Percentiles rank a stretch among this genome's conserved stretches.
These are phyloP conservation scores for Anthophora plumipes DNA, from an alignment of 2,888 invertebrate species.

Conservation along the genomic window DNA sequence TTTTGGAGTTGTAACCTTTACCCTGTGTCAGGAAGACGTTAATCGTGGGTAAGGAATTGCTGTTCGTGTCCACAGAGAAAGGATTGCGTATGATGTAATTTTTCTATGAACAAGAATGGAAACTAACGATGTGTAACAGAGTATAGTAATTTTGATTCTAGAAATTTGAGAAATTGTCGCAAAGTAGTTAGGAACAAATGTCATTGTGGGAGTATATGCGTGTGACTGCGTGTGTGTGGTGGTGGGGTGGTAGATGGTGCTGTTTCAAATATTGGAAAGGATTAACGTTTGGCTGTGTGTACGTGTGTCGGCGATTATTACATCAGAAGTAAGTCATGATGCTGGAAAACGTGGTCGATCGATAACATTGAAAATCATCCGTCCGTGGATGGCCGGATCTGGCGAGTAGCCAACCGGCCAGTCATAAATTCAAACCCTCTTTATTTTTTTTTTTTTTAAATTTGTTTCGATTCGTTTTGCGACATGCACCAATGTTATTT, in stretches of 20 bases:
- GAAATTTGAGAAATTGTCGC: neutral
- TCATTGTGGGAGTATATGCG: neutral
- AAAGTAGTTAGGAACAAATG: neutral
- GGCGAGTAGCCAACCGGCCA: constrained; percentile 59
- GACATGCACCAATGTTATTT: neutral
- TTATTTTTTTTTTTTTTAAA: constrained; percentile 26
- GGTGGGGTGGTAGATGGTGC: neutral
- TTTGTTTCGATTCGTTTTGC: constrained; percentile 5
- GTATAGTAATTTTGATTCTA: neutral
- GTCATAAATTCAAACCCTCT: constrained; percentile 51
- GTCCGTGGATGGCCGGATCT: constrained; percentile 53
- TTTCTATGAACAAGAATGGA: neutral
- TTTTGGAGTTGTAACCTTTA: constrained; percentile 13
- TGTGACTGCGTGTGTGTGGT: neutral
- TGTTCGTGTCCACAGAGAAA: neutral
- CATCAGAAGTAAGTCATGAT: constrained; percentile 66
- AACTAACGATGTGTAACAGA: neutral
- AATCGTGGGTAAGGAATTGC: neutral
- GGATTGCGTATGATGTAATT: constrained; percentile 29
- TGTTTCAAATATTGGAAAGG: constrained; percentile 8
- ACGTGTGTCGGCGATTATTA: constrained; percentile 52
- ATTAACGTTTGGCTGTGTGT: constrained; percentile 29
- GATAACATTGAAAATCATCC: constrained; percentile 73
- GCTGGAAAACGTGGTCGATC: constrained; percentile 66
- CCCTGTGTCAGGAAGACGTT: neutral